Conservation (phyloP, 2,888 invertebrate genomes). For the Portevinia maculata region DNA sequence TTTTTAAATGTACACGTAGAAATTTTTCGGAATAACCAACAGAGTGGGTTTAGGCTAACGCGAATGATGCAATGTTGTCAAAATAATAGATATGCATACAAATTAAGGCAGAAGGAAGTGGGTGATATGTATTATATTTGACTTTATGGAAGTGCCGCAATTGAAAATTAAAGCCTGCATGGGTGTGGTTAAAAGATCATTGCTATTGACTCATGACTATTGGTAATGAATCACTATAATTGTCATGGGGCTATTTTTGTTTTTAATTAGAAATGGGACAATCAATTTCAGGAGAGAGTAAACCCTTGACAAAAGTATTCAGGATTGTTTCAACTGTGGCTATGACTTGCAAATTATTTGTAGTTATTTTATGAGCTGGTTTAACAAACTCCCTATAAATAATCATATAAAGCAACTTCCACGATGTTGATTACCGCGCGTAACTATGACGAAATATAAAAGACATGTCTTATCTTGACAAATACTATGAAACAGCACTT, state of each 20-base stretch:
- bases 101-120: neutral
- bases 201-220: neutral
- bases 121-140: neutral
- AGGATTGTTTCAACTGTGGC: too few species aligned
- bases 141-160: neutral
- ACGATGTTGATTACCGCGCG: too few species aligned
- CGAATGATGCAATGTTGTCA: neutral
- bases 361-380: too few species aligned
- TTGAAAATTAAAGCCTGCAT: neutral
- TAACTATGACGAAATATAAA: too few species aligned
- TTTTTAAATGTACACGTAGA: neutral
- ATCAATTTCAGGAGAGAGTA: neutral
- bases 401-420: too few species aligned
- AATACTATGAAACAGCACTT: too few species aligned
- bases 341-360: too few species aligned
- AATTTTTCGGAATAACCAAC: neutral
- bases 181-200: neutral
- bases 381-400: too few species aligned
- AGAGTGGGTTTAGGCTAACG: slow-evolving; percentile 8
- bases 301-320: too few species aligned
- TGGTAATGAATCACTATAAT: neutral
- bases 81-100: neutral
- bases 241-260: neutral
- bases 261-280: neutral
- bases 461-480: too few species aligned